A percentile compares a stretch with the other conserved stretches of the same genome.
phyloP scores from a whole-genome alignment of 2,113 vertebrate genomes.

The Tiliqua scincoides region DNA sequence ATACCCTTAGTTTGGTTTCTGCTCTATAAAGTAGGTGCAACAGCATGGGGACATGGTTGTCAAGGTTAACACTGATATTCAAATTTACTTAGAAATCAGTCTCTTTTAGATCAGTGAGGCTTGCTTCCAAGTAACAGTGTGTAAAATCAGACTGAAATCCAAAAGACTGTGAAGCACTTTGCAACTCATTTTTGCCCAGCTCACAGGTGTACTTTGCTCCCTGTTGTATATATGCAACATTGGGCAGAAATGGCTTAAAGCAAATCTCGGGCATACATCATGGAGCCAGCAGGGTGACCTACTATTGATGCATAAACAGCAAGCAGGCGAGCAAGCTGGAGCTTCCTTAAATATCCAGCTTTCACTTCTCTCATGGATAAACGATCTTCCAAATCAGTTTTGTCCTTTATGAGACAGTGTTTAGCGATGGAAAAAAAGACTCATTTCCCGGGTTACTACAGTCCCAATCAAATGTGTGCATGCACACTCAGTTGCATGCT shows the following conservation, averaged over 20 bases:
- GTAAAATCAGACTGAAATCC: background rate
- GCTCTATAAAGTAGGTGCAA: background rate
- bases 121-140: background rate
- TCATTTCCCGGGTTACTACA: background rate
- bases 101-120: background rate
- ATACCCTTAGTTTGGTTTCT: background rate
- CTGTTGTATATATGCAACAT: too few species aligned
- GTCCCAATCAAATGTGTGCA: background rate
- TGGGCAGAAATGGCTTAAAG: too few species aligned
- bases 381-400: background rate
- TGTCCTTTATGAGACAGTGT: background rate
- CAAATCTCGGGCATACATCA: background rate
- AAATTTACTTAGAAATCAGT: background rate
- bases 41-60: background rate
- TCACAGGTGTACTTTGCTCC: too few species aligned
- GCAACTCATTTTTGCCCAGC: too few species aligned
- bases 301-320: too few species aligned
- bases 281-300: background rate
- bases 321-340: background rate
- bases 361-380: background rate
- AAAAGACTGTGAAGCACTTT: background rate
- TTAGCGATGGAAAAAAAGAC: background rate
- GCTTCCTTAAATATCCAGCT: background rate
- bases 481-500: background rate
- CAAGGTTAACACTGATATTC: background rate